Percentiles rank a stretch among this genome's conserved stretches.
These are phyloP conservation scores for Cirrhinus mrigala DNA, from an alignment of 2,797 vertebrate genomes.

Conservation along the genomic window DNA sequence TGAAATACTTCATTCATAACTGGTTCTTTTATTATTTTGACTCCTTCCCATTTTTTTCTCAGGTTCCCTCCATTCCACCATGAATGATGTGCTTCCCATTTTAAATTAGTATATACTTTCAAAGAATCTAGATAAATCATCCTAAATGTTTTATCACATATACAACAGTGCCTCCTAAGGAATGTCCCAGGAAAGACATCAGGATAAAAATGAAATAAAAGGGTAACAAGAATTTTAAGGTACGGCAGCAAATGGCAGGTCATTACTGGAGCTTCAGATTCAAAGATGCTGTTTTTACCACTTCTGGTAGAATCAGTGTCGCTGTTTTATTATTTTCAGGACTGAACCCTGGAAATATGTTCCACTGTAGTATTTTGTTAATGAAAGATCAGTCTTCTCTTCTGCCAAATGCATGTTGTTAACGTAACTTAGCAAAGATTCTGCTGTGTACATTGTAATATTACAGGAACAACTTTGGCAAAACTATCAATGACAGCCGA, in stretches of 20 bases:
- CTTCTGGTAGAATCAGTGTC: constrained; percentile 1
- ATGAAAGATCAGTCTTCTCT: background rate
- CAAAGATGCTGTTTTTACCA: background rate
- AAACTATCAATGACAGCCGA: constrained; percentile 67
- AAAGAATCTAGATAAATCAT: constrained; percentile 78
- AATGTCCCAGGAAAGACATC: constrained; percentile 66
- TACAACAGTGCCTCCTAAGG: constrained; percentile 70
- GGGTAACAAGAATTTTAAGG: constrained; percentile 33
- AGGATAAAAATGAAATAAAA: constrained; percentile 68
- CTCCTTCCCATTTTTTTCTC: background rate
- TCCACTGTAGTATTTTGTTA: constrained; percentile 28
- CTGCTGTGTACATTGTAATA: constrained; percentile 71
- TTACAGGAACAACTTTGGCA: constrained; percentile 62
- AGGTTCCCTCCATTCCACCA: background rate
- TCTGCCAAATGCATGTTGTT: constrained; percentile 4
- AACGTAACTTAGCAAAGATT: background rate
- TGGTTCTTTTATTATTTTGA: background rate
- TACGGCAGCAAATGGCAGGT: constrained; percentile 8
- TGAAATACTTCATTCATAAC: background rate
- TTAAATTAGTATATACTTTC: constrained; percentile 77
- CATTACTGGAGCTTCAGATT: constrained; percentile 7
- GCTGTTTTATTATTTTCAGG: background rate
- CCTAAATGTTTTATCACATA: constrained; percentile 69
- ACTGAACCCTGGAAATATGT: background rate
- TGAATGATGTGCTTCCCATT: constrained; percentile 42